Evolutionary conservation across 2,888 invertebrate species (phyloP).

Genomic region (Sicus ferrugineus): DNA sequence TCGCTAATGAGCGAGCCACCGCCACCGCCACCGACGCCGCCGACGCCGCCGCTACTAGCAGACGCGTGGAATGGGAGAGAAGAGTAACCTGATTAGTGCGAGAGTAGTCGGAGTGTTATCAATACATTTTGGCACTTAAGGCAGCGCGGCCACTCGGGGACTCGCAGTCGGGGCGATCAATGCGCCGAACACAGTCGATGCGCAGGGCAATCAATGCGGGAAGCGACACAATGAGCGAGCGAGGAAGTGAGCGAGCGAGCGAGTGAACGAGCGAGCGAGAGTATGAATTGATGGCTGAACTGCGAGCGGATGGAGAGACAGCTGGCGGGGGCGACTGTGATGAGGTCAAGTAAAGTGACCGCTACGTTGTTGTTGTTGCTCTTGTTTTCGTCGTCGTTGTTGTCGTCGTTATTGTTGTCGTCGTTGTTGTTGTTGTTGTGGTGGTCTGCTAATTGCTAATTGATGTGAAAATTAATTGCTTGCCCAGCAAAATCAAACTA

Average conservation of each 20-base stretch:
- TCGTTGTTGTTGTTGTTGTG: neutral
- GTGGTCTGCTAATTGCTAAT: constrained; percentile 53
- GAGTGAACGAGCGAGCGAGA: neutral
- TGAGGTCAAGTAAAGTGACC: neutral
- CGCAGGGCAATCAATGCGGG: too few relatives aligned
- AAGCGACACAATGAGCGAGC: too few relatives aligned
- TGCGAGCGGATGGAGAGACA: neutral
- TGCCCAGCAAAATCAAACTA: neutral
- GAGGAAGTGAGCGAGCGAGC: neutral
- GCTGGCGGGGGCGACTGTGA: neutral
- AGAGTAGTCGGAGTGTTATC: neutral
- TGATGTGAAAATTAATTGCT: constrained; percentile 59
- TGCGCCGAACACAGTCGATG: too few relatives aligned
- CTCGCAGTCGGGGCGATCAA: too few relatives aligned
- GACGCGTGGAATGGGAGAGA: too few relatives aligned
- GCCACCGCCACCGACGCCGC: too few relatives aligned
- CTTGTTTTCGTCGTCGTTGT: neutral
- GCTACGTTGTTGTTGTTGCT: neutral
- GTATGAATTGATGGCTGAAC: neutral
- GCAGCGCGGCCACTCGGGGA: too few relatives aligned
- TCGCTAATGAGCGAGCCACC: too few relatives aligned
- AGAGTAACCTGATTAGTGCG: neutral
- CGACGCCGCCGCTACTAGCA: too few relatives aligned
- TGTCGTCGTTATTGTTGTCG: neutral
- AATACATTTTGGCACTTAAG: too few relatives aligned